Evolutionary conservation across 2,113 vertebrate species (phyloP).

Genomic region (Psammodynastes pulverulentus): DNA sequence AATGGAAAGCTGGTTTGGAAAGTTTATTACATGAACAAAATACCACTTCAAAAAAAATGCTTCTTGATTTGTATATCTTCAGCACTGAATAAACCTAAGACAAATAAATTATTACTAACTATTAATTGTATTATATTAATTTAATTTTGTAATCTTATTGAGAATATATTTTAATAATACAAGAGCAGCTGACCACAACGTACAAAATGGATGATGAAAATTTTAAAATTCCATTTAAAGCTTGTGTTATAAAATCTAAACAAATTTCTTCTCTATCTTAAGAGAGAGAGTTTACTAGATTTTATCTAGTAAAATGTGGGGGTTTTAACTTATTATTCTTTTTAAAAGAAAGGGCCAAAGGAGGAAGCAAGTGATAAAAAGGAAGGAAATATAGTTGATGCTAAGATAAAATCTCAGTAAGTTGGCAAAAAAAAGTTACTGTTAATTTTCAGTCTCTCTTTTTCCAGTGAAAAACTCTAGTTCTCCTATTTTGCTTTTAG

Average conservation of each 20-base stretch:
- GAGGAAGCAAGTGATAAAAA: not conserved
- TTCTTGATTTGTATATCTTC: not conserved
- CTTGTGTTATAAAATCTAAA: not conserved
- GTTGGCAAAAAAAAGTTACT: not conserved
- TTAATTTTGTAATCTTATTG: not conserved
- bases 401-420: not conserved
- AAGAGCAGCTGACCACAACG: not conserved
- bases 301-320: not conserved
- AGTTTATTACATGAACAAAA: not conserved
- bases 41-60: not conserved
- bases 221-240: not conserved
- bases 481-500: not conserved
- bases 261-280: not conserved
- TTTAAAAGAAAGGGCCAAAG: not conserved
- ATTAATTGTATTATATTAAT: not conserved
- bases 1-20: not conserved
- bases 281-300: not conserved
- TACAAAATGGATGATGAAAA: not conserved
- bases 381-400: not conserved
- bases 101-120: not conserved
- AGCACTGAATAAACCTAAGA: not conserved
- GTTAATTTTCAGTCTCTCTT: not conserved
- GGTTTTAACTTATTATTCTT: not conserved
- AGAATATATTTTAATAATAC: not conserved
- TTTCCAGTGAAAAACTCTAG: not conserved